phyloP scores from a whole-genome alignment of 2,113 vertebrate genomes.

The Symphodus melops region DNA sequence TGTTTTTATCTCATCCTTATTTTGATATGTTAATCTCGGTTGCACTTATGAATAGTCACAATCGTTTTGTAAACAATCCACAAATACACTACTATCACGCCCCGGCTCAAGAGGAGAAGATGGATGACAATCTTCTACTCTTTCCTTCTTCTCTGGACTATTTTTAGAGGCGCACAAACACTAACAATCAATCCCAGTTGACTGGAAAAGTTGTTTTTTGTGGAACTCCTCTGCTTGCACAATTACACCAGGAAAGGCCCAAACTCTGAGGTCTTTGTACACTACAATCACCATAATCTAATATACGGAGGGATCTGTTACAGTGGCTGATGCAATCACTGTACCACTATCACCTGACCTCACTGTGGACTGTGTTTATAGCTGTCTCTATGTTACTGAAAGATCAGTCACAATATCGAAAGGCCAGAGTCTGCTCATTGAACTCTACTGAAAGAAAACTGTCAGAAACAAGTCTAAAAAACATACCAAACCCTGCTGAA shows the following conservation, averaged over 20 bases:
- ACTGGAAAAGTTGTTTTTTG: constrained; percentile 40
- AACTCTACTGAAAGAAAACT: constrained; percentile 43
- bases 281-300: constrained; percentile 58
- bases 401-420: constrained; percentile 50
- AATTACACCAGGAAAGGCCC: constrained; percentile 64
- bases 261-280: constrained; percentile 23
- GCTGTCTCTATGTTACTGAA: constrained; percentile 35
- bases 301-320: constrained; percentile 52
- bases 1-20: constrained; percentile 53
- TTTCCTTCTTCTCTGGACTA: constrained; percentile 47
- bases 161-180: constrained; percentile 39
- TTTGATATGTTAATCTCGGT: constrained; percentile 73
- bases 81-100: constrained; percentile 17
- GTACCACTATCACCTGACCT: constrained; percentile 64
- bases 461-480: constrained; percentile 39
- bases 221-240: constrained; percentile 61
- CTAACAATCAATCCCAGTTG: constrained; percentile 51
- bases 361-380: constrained; percentile 55
- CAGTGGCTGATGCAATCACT: constrained; percentile 43
- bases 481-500: constrained; percentile 50
- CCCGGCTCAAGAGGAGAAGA: constrained; percentile 54
- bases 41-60: constrained; percentile 79
- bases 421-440: constrained; percentile 53
- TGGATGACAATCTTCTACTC: constrained; percentile 75
- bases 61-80: constrained; percentile 71